phyloP scores from a whole-genome alignment of 1,140 invertebrate species.

The Drosophila nebulosa region DNA sequence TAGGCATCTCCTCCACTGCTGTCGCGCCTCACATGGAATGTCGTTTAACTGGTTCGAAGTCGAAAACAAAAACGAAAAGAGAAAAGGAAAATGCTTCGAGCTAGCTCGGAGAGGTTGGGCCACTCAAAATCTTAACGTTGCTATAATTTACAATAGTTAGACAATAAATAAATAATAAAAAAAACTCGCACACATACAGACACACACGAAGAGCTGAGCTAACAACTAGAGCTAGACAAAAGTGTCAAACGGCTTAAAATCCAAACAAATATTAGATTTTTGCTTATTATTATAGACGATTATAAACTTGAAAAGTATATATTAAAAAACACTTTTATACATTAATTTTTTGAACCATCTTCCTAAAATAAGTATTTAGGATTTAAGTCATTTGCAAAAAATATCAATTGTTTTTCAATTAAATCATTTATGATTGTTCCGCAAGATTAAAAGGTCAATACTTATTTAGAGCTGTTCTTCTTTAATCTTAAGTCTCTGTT shows the following conservation, averaged over 20 bases:
- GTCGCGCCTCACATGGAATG: slow-evolving; percentile 4
- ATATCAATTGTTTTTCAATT: too few species aligned
- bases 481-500: too few species aligned
- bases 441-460: too few species aligned
- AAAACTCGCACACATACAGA: slow-evolving; percentile 11
- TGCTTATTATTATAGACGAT: slow-evolving; percentile 19
- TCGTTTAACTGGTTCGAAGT: slow-evolving; percentile 12
- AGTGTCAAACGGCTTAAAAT: slow-evolving; percentile 74
- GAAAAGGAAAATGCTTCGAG: slow-evolving; percentile 62
- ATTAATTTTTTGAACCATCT: too few species aligned
- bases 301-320: background rate
- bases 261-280: slow-evolving; percentile 36
- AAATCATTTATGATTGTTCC: too few species aligned
- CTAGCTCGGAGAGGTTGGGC: slow-evolving; percentile 36
- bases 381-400: too few species aligned
- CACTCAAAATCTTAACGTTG: slow-evolving; percentile 19
- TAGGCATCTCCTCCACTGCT: slow-evolving; percentile 54
- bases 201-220: slow-evolving; percentile 24
- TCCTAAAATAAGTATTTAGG: too few species aligned
- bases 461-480: too few species aligned
- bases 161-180: slow-evolving; percentile 75
- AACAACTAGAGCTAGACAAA: slow-evolving; percentile 49
- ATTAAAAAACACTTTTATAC: too few species aligned
- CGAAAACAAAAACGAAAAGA: slow-evolving; percentile 15
- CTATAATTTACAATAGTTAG: slow-evolving; percentile 64